Conservation (phyloP, 2,888 invertebrate species). For the Leucoma salicis region DNA sequence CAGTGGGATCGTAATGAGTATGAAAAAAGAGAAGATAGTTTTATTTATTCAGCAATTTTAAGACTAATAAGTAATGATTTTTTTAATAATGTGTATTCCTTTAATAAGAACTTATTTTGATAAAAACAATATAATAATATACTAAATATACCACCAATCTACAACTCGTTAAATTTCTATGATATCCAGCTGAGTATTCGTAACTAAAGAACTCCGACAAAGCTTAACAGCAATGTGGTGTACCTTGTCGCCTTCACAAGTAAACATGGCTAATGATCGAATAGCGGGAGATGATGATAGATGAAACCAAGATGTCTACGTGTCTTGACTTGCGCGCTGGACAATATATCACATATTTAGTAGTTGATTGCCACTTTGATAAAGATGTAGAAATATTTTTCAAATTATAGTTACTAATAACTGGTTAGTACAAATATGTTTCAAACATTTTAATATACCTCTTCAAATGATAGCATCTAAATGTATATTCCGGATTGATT, state of each 20-base stretch:
- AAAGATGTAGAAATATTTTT: neutral
- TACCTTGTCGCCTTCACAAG: conserved; percentile 66
- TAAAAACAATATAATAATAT: too few species aligned
- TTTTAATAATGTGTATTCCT: too few species aligned
- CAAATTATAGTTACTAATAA: conserved; percentile 2
- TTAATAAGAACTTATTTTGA: too few species aligned
- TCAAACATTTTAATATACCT: neutral
- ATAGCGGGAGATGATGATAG: conserved; percentile 72
- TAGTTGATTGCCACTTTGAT: conserved; percentile 16
- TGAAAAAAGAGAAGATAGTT: too few species aligned
- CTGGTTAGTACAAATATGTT: neutral
- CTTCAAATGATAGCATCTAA: too few species aligned
- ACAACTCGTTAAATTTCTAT: too few species aligned
- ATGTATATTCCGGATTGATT: too few species aligned
- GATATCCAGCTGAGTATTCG: too few species aligned
- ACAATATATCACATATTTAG: conserved; percentile 27
- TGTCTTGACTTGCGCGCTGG: conserved; percentile 51
- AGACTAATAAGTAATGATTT: too few species aligned
- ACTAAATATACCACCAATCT: too few species aligned
- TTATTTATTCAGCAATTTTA: too few species aligned
- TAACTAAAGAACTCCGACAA: conserved; percentile 44
- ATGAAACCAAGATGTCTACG: conserved; percentile 74
- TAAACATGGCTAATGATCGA: conserved; percentile 78
- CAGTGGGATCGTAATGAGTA: too few species aligned
- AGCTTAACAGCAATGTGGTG: conserved; percentile 75